Conservation (phyloP, 2,113 vertebrate species). For the Ascaphus truei region DNA sequence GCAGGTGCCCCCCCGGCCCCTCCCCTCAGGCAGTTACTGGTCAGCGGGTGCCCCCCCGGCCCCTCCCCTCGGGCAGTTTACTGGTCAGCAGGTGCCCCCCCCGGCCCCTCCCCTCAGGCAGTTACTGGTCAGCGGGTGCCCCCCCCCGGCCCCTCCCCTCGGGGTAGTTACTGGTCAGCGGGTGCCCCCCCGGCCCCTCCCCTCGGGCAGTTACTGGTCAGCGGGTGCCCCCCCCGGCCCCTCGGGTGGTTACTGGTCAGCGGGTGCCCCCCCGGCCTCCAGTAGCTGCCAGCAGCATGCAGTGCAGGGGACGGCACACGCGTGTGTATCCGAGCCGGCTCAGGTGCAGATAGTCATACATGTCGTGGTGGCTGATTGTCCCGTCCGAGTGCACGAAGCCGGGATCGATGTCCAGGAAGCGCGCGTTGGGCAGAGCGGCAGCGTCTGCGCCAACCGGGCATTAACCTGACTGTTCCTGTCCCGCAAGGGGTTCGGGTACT, state of each 20-base stretch:
- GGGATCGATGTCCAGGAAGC: constrained; percentile 74
- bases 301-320: constrained; percentile 73
- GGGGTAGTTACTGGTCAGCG: not conserved
- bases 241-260: not conserved
- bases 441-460: constrained; percentile 59
- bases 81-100: not conserved
- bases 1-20: constrained; percentile 4
- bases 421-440: constrained; percentile 64
- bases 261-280: constrained; percentile 32
- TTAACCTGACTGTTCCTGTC: constrained; percentile 75
- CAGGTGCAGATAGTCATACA: constrained; percentile 88
- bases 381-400: constrained; percentile 82
- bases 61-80: too few relatives aligned
- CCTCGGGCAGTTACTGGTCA: too few relatives aligned
- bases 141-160: not conserved
- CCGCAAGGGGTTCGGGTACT: constrained; percentile 74
- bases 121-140: not conserved
- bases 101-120: too few relatives aligned
- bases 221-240: not conserved
- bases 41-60: not conserved
- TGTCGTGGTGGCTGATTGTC: constrained; percentile 83
- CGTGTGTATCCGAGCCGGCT: constrained; percentile 75
- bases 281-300: constrained; percentile 68
- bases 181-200: not conserved
- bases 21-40: not conserved